Evolutionary conservation across 1,140 invertebrate species (phyloP), one percentile per base, ranked within the genome.

Genomic region (Dysdera silvatica): DNA sequence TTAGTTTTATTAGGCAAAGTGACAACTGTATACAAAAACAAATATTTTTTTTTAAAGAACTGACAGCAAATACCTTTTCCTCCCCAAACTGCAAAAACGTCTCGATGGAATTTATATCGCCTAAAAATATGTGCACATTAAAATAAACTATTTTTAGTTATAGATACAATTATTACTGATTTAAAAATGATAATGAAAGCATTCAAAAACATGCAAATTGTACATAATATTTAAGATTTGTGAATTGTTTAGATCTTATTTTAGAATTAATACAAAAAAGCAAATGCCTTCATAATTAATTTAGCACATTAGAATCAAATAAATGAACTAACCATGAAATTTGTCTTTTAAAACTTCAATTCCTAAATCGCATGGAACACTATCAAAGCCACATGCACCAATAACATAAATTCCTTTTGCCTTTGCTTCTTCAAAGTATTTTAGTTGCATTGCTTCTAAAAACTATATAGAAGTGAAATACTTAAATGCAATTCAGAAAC

Each of bases 381-480:
- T 80, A 69, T 95, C 93, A 72, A 93, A 89, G 0, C 93, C 94
- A 78, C 92, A 96, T 14, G 90, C 85, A 64, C 88, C 90, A 16
- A 98, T 76, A 10, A 96, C 78, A 72, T 89, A 94, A 0, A 93
- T 78, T 26, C 81, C 85, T 20, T 85, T 85, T 54, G 89, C 82
- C 72, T 84, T 76, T 0, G 95, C 95, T 56, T 80, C 74, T 55
- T 85, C 78, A 70, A 89, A 79, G 74, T 95, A 93, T 68, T 86
- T 77, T 35, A 93, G 72, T 73, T 91, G 87, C 79, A 95, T 89
- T 26, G 70, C 78, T 76, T 96, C 91, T 74, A 96, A 85, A 71
- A 83, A 96, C 63, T 65, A 40, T 14, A 62, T 14, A 48, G 37
- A 3, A 49, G 43, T 31, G 12, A 26, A 6, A 35, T 49, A n/a